A percentile compares a stretch with the other conserved stretches of the same genome.
Evolutionary conservation across 2,113 vertebrate species (phyloP).

Genomic region (Petaurus breviceps): DNA sequence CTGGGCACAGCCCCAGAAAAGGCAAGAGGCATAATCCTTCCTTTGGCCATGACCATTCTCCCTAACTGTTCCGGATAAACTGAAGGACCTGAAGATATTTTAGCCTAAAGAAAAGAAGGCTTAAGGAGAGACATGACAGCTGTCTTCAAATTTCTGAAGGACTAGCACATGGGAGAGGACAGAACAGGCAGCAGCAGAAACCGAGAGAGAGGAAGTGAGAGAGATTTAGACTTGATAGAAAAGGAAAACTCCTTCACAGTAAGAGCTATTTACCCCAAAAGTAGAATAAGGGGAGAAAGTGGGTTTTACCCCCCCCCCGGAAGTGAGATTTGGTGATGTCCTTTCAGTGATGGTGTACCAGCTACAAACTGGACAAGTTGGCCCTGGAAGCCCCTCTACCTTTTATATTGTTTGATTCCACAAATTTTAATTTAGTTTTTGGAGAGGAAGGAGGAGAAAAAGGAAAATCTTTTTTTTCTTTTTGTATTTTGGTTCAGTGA

Average conservation of each 20-base stretch:
- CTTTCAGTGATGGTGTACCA: conserved; percentile 32
- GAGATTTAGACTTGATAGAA: background rate
- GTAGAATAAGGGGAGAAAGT: background rate
- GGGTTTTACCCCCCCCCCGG: background rate
- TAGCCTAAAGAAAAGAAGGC: background rate
- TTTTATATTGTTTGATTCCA: background rate
- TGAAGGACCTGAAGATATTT: background rate
- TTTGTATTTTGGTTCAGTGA: conserved; percentile 42
- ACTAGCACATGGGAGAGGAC: background rate
- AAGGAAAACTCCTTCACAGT: background rate
- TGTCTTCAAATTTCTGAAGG: background rate
- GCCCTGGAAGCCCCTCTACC: background rate
- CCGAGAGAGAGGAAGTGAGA: background rate
- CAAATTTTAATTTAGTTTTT: background rate
- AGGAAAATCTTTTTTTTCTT: background rate
- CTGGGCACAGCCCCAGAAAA: background rate
- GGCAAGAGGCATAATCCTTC: background rate
- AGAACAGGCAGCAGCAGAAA: background rate
- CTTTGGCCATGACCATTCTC: background rate
- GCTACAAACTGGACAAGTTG: background rate
- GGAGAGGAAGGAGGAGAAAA: background rate
- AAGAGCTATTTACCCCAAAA: background rate
- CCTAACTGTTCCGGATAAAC: background rate
- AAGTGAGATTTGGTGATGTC: background rate
- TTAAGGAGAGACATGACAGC: background rate